Evolutionary conservation across 2,888 invertebrate species (phyloP), one percentile per base, ranked within the genome.

Genomic region (Cheiracanthium punctorium): DNA sequence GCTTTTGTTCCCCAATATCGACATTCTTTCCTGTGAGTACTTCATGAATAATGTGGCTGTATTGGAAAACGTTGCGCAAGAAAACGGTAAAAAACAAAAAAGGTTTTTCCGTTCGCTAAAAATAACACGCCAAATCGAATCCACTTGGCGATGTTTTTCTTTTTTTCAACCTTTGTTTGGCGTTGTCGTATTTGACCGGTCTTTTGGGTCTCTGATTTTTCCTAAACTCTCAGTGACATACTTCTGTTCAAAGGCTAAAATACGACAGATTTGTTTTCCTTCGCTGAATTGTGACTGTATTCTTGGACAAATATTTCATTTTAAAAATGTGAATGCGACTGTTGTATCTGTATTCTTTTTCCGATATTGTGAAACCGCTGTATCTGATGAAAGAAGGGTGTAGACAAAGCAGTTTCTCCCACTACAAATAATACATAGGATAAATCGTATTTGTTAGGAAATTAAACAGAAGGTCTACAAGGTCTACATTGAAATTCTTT

Each of bases 1-100:
- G 20, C 17, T 58, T 58, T 58, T 58, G 58, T 58, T 58, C 58
- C 58, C 58, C 58, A 58, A 58, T 58, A 58, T 58, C 58, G 58
- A 58, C 58, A 24, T 24, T 58, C 12, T 58, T 58, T 24, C 58
- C 24, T 2, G 4, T 10, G 58, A 58, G 58, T 24, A 58, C 24
- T 43, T 80, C 80, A 80, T 80, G 80, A 80, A 80, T 80, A 80
- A 80, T 80, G 71, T 71, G 80, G n/a, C 58, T 32, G 64, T 79
- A 80, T 58, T 29, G 58, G 20, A 43, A 71, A 80, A 71, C 37
- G 58, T 58, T 58, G 58, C 24, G n/a, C 58, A 58, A 17, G 12
- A n/a, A 58, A 12, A 24, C 58, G 4, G 24, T 10, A 37, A 37
- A 37, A 37, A 37, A 37, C 37, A 37, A 58, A 48, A 48, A 48